Evolutionary conservation across 2,113 vertebrate genomes (phyloP), one percentile per base, ranked within the genome.

Genomic region (Centropristis striata): DNA sequence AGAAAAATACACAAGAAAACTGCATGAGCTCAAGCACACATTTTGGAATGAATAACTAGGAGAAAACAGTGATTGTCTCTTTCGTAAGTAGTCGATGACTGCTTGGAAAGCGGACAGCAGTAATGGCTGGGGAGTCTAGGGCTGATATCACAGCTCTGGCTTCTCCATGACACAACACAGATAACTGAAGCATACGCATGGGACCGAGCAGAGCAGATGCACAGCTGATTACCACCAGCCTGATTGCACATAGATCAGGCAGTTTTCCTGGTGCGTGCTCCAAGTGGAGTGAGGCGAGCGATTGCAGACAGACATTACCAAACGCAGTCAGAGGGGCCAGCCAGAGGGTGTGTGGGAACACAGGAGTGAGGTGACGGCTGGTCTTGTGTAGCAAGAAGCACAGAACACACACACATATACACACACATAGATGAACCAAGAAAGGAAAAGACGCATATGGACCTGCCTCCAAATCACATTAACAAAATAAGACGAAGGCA

Each of bases 141-240:
- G 46, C 73, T 78, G 59, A 91, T 74, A 78, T 76, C 84, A 76
- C 81, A 80, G 74, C 80, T 71, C 66, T 77, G 73, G 76, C 90
- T 88, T 75, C 81, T 72, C 78, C 23, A 61, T 85, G 85, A 90
- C 79, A 86, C 74, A 77, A 66, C 78, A 71, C 86, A 88, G 84
- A 89, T 70, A 86, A 75, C 61, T 79, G 74, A 80, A 85, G 71
- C 49, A 7, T 72, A 77, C 59, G n/a, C 83, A 63, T n/a, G 78
- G 55, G 79, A 57, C 49, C 0, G 27, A 80, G 63, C 75, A 20
- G 10, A 85, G 77, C 84, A 84, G 87, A 91, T 84, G 74, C 83
- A 85, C 86, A 79, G 85, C 88, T 89, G 85, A 92, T 90, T 88
- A 92, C 46, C 67, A 88, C 68, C 84, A 81, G 83, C 71, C 88